These are phyloP conservation scores for Dermolepida albohirtum DNA, from an alignment of 2,888 invertebrate genomes.

Conservation along the genomic window DNA sequence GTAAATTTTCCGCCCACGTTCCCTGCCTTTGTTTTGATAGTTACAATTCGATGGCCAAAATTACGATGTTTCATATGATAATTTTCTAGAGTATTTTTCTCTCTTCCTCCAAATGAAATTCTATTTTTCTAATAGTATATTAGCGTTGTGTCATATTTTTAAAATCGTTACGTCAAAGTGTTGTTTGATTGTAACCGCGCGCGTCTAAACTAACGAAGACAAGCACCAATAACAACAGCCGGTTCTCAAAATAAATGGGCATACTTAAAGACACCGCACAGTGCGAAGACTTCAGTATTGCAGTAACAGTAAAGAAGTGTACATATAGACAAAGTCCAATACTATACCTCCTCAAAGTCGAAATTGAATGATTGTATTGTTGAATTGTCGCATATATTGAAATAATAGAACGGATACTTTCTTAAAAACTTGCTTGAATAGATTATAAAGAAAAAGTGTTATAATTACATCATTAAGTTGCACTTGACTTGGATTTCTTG, in stretches of 20 bases:
- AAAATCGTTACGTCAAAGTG: conserved; percentile 25
- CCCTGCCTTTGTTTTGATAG: too few relatives aligned
- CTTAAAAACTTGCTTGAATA: too few relatives aligned
- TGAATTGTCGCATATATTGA: too few relatives aligned
- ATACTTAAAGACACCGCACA: conserved; percentile 25
- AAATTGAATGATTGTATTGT: not conserved
- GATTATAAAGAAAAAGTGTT: conserved; percentile 17
- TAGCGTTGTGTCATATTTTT: conserved; percentile 19
- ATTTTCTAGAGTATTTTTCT: conserved; percentile 10
- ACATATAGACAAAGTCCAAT: not conserved
- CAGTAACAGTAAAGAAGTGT: conserved; percentile 18
- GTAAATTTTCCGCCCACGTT: too few relatives aligned
- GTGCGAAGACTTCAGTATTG: conserved; percentile 24
- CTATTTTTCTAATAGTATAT: conserved; percentile 11
- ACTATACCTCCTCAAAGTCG: not conserved
- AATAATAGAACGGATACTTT: too few relatives aligned
- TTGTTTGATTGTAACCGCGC: conserved; percentile 11
- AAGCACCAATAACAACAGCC: conserved; percentile 3
- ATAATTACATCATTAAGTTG: conserved; percentile 9
- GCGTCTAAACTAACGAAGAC: conserved; percentile 12
- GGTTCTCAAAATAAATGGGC: conserved; percentile 35
- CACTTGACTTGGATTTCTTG: not conserved
- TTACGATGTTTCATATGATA: not conserved
- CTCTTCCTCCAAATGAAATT: not conserved
- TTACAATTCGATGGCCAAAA: too few relatives aligned